Evolutionary conservation across 2,888 invertebrate species (phyloP).

Genomic region (Plebejus anna): DNA sequence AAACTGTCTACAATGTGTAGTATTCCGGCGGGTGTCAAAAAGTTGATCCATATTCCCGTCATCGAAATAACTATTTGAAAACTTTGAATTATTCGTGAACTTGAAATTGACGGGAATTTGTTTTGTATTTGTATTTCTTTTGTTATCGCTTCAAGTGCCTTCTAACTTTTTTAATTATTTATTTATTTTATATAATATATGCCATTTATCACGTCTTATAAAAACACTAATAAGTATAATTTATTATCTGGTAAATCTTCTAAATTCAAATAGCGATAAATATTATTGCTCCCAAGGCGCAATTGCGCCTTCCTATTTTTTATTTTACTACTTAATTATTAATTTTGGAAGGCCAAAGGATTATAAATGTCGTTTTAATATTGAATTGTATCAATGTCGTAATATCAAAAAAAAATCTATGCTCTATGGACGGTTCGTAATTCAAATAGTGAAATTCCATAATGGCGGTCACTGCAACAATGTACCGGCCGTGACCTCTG

Average conservation of each 20-base stretch:
- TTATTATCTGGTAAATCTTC: no score
- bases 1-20: conserved; percentile 19
- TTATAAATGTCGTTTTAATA: no score
- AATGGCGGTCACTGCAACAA: conserved; percentile 26
- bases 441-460: conserved; percentile 23
- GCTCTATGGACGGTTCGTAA: neutral
- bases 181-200: no score
- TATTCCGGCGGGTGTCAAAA: conserved; percentile 10
- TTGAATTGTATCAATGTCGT: neutral
- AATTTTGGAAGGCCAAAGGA: no score
- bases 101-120: neutral
- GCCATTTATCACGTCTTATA: no score
- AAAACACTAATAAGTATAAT: no score
- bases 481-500: conserved; percentile 32
- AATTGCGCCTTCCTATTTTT: no score
- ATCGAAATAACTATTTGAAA: neutral
- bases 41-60: neutral
- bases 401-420: neutral
- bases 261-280: no score
- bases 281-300: no score
- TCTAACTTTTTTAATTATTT: no score
- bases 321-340: no score
- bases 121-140: neutral
- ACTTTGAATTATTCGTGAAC: neutral
- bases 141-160: neutral